A percentile compares a stretch with the other conserved stretches of the same genome.
Evolutionary conservation across 1,140 invertebrate species (phyloP).

Genomic region (Heliconius nattereri): DNA sequence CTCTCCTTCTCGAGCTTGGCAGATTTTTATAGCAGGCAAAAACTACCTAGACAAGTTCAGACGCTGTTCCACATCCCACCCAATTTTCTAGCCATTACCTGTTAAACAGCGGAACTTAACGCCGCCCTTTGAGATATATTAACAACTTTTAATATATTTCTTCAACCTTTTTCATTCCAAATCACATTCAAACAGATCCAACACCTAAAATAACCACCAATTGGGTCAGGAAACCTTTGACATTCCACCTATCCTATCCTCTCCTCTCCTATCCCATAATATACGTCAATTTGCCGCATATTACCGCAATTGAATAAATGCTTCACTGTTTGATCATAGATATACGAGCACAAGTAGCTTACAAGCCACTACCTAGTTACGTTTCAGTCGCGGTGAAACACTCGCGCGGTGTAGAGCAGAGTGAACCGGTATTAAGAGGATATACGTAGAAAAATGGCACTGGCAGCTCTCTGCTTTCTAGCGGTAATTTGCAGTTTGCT

Average conservation of each 20-base stretch:
- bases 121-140: too few relatives aligned
- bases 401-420: constrained; percentile 52
- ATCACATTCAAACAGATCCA: too few relatives aligned
- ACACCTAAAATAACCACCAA: background rate
- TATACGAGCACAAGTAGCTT: constrained; percentile 40
- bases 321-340: constrained; percentile 49
- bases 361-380: constrained; percentile 42
- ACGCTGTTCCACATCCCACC: too few relatives aligned
- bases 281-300: constrained; percentile 56
- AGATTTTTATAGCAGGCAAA: too few relatives aligned
- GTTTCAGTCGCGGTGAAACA: constrained; percentile 48
- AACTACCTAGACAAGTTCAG: too few relatives aligned
- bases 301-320: constrained; percentile 66
- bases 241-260: constrained; percentile 26
- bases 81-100: too few relatives aligned
- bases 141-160: background rate
- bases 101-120: too few relatives aligned
- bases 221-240: constrained; percentile 9
- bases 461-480: constrained; percentile 55
- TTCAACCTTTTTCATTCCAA: background rate
- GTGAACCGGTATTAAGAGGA: constrained; percentile 47
- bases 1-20: too few relatives aligned
- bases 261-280: constrained; percentile 29
- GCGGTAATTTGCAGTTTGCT: constrained; percentile 69
- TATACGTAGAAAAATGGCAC: constrained; percentile 53